Percentiles rank a stretch among this genome's conserved stretches.
These are phyloP conservation scores for Danaus plexippus DNA, from an alignment of 1,140 invertebrate genomes.

Conservation along the genomic window DNA sequence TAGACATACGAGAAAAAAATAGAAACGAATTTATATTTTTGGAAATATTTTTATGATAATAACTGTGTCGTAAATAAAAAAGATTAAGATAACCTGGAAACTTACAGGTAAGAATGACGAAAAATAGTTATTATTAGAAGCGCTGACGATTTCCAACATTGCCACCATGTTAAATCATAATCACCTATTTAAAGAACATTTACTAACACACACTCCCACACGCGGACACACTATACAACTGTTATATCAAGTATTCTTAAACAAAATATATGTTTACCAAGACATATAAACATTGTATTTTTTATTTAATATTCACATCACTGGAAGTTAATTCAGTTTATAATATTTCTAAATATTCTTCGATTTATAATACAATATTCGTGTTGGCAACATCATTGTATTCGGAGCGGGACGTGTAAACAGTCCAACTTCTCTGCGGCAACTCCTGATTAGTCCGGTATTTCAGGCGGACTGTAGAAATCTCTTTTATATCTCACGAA, in stretches of 20 bases:
- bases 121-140: conserved; percentile 52
- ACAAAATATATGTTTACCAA: too few relatives aligned
- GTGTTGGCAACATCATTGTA: not conserved
- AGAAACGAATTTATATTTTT: too few relatives aligned
- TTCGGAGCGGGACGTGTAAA: conserved; percentile 11
- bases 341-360: too few relatives aligned
- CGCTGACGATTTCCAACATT: conserved; percentile 37
- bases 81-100: conserved; percentile 13
- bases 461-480: conserved; percentile 20
- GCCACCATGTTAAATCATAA: conserved; percentile 44
- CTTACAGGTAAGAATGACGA: conserved; percentile 59
- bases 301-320: too few relatives aligned
- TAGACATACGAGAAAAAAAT: too few relatives aligned
- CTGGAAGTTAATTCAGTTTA: too few relatives aligned
- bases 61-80: too few relatives aligned
- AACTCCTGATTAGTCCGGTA: conserved; percentile 20
- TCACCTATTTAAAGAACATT: conserved; percentile 40
- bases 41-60: too few relatives aligned
- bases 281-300: too few relatives aligned
- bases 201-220: conserved; percentile 35
- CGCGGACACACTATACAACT: not conserved
- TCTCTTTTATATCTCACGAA: conserved; percentile 14
- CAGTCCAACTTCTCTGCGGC: conserved; percentile 3
- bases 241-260: too few relatives aligned
- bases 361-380: not conserved